phyloP scores from a whole-genome alignment of 2,113 vertebrate genomes.

The Myiozetetes cayanensis region DNA sequence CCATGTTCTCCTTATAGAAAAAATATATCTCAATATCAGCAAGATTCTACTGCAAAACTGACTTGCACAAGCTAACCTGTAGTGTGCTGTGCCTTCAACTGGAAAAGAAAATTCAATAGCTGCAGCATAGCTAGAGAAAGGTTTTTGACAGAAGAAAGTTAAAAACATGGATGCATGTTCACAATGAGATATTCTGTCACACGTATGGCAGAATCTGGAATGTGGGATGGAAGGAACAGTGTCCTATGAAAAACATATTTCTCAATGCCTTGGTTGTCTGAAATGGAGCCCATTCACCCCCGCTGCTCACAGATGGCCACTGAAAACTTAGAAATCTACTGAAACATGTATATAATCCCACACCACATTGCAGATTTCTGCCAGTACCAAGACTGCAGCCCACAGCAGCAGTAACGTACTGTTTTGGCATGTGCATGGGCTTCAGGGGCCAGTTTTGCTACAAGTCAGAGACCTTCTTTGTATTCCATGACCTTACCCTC shows the following conservation, averaged over 20 bases:
- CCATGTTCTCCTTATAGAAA: background rate
- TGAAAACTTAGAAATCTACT: slow-evolving; percentile 10
- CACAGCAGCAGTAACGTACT: background rate
- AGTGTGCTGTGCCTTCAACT: background rate
- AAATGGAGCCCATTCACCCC: slow-evolving; percentile 48
- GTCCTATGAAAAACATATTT: background rate
- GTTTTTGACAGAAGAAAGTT: background rate
- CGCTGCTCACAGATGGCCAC: slow-evolving; percentile 43
- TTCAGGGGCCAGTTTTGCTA: slow-evolving; percentile 29
- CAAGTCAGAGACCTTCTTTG: background rate
- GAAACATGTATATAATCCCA: background rate
- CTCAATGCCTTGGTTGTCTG: background rate
- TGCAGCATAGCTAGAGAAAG: background rate
- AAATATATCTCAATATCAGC: background rate
- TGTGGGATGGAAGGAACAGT: background rate
- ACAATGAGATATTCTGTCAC: background rate
- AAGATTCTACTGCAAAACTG: background rate
- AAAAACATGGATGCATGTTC: background rate
- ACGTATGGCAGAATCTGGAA: slow-evolving; percentile 24
- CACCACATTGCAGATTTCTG: background rate
- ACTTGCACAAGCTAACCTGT: background rate
- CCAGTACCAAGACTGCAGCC: background rate
- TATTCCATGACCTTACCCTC: background rate
- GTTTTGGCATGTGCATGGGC: background rate
- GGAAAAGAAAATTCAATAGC: background rate